Evolutionary conservation across 2,797 vertebrate genomes (phyloP), one percentile per base, ranked within the genome.

Genomic region (Dendrocincla fuliginosa): DNA sequence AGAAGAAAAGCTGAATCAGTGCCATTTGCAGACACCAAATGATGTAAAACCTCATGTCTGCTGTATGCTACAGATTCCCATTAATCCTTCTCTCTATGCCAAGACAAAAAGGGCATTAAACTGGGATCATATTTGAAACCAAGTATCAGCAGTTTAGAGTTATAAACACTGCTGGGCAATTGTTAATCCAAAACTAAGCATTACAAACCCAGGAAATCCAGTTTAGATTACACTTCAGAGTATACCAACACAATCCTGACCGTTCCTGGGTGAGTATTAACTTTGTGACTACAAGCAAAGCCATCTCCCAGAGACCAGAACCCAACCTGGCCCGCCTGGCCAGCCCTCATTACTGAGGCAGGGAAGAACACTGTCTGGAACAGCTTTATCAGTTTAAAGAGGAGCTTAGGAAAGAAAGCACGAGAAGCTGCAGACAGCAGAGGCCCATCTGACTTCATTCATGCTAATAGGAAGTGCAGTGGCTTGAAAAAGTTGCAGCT

Each of bases 131-230:
- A 63, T 42, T 33, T 69, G 63, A 65, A 56, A 87, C 55, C 77
- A 79, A 73, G 35, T 59, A 69, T 93, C 81, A 89, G 83, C 88
- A 85, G 33, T 86, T 93, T 41, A 47, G 63, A 41, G 42, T 30
- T 42, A 67, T n/a, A 70, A 87, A 83, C 41, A 67, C 22, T 10
- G 42, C 13, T 33, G 56, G 44, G 39, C 46, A 83, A 64, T 60
- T 67, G 78, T 67, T 92, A 89, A 92, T 60, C 82, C 79, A 74
- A 80, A 85, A 61, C 68, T 44, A 85, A 85, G 68, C 82, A 87
- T 64, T 74, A 22, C 49, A 91, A 87, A 77, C 33, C 9, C 95
- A 91, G 79, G 87, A 89, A 92, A 87, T 64, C 32, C 94, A 80
- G 61, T 80, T 91, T 71, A 87, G 75, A 71, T 83, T 89, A 56